Evolutionary conservation across 37 sponge, comb jelly and placozoan genomes (phyloP).

Genomic region (Sycon ciliatum): DNA sequence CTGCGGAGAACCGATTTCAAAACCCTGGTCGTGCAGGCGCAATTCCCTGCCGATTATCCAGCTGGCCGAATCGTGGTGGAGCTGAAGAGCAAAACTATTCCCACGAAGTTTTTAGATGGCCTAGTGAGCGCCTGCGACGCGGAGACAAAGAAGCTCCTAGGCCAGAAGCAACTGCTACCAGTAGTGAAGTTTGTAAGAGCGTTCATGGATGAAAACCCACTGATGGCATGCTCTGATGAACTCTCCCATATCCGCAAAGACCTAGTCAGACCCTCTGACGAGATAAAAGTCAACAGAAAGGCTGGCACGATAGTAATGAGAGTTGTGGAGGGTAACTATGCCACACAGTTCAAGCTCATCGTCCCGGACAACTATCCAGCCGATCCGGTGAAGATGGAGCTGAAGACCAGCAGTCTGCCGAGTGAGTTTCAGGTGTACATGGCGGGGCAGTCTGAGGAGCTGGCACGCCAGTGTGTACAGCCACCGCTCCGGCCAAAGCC

Average conservation of each 20-base stretch:
- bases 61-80: slow-evolving; percentile 42
- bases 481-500: slow-evolving; percentile 63
- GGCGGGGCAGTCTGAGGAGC: slow-evolving; percentile 52
- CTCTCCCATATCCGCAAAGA: slow-evolving; percentile 61
- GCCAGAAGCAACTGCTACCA: slow-evolving; percentile 40
- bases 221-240: slow-evolving; percentile 81
- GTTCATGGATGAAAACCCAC: slow-evolving; percentile 62
- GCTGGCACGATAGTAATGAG: slow-evolving; percentile 43
- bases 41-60: slow-evolving; percentile 77
- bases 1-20: slow-evolving; percentile 56
- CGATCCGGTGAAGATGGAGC: slow-evolving; percentile 34
- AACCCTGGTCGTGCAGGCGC: slow-evolving; percentile 42
- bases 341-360: slow-evolving; percentile 37
- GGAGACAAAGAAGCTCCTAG: slow-evolving; percentile 41
- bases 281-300: slow-evolving; percentile 62
- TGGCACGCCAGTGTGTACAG: slow-evolving; percentile 64
- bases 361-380: slow-evolving; percentile 57
- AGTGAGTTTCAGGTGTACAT: slow-evolving; percentile 42
- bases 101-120: slow-evolving; percentile 47
- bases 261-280: slow-evolving; percentile 41
- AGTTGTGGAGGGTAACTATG: slow-evolving; percentile 40
- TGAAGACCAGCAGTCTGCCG: slow-evolving; percentile 70
- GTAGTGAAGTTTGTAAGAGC: slow-evolving; percentile 14
- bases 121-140: slow-evolving; percentile 56
- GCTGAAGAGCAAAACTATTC: slow-evolving; percentile 72